Conservation (phyloP, 2,113 vertebrate species). For the Alaudala cheleensis region DNA sequence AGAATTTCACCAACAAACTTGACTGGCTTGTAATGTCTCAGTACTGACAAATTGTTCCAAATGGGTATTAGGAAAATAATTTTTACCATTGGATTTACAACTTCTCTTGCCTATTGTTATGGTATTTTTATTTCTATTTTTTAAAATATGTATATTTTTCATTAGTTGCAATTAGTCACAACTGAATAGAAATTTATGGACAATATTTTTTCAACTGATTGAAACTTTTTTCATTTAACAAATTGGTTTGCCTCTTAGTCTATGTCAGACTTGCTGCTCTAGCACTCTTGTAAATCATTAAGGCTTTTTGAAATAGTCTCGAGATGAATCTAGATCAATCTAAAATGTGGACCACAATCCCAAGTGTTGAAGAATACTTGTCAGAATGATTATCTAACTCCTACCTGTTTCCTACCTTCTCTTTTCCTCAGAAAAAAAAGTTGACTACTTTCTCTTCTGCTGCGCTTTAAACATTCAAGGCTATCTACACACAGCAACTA, state of each 20-base stretch:
- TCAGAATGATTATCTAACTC: not conserved
- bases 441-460: not conserved
- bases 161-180: not conserved
- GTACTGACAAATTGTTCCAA: not conserved
- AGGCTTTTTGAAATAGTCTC: not conserved
- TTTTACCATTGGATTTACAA: not conserved
- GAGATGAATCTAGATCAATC: not conserved
- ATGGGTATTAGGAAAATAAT: not conserved
- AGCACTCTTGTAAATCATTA: not conserved
- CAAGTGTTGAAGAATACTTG: not conserved
- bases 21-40: not conserved
- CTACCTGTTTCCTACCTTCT: not conserved
- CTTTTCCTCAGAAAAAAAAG: not conserved
- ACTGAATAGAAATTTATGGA: not conserved
- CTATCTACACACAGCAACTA: not conserved
- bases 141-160: not conserved
- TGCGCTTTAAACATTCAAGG: not conserved
- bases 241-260: not conserved
- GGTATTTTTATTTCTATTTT: not conserved
- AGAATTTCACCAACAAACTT: not conserved
- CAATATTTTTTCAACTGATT: not conserved
- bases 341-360: not conserved
- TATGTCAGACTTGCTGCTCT: not conserved
- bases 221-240: not conserved
- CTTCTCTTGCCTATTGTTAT: not conserved